These are phyloP conservation scores for Aix galericulata DNA, from an alignment of 2,113 vertebrate genomes.

Conservation along the genomic window DNA sequence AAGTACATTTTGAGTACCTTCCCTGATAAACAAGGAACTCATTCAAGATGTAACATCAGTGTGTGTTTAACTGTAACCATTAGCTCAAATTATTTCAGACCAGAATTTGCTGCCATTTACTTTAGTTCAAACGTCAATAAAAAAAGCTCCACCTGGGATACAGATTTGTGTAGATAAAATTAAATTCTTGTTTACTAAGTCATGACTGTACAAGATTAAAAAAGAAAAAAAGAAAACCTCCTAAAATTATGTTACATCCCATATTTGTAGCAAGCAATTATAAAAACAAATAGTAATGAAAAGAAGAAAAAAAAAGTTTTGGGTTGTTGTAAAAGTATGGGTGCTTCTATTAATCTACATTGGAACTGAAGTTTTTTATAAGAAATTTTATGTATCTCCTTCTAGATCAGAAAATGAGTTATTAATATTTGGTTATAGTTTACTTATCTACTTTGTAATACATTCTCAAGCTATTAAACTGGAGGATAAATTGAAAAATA, in stretches of 20 bases:
- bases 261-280: neutral
- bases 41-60: neutral
- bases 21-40: neutral
- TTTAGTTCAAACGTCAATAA: neutral
- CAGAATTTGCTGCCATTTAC: neutral
- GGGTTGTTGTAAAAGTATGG: neutral
- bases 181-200: neutral
- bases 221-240: neutral
- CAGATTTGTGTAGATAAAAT: neutral
- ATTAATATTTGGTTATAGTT: neutral
- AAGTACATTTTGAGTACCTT: neutral
- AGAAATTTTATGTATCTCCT: neutral
- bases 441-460: neutral
- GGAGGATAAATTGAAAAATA: neutral
- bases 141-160: neutral
- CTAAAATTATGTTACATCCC: neutral
- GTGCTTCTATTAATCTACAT: neutral
- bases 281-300: neutral
- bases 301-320: neutral
- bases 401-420: too few species aligned
- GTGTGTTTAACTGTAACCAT: neutral
- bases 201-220: neutral
- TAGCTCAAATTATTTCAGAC: neutral
- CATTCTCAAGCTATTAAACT: neutral
- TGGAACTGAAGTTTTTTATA: neutral